These are phyloP conservation scores for Lochmaea capreae DNA, from an alignment of 2,888 invertebrate species.

Conservation along the genomic window DNA sequence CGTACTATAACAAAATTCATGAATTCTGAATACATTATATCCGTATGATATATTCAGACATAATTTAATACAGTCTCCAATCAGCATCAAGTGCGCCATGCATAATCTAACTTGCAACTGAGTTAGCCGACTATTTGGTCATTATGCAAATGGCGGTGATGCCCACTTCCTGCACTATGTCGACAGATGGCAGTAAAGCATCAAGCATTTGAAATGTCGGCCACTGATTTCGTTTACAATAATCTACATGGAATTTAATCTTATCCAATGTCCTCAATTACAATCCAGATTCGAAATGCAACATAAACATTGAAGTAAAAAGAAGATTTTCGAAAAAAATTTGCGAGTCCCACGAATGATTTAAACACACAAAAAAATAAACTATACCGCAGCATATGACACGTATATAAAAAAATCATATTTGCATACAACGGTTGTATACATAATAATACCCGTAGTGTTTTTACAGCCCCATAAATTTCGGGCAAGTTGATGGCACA, in stretches of 20 bases:
- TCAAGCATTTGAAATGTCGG: slow-evolving; percentile 27
- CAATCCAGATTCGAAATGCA: too few species aligned
- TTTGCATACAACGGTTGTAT: slow-evolving; percentile 28
- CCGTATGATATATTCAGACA: slow-evolving; percentile 54
- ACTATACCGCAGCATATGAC: slow-evolving; percentile 43
- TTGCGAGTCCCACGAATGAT: too few species aligned
- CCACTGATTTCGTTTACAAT: slow-evolving; percentile 10
- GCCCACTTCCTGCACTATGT: slow-evolving; percentile 37
- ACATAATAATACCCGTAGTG: slow-evolving; percentile 38
- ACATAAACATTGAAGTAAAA: too few species aligned
- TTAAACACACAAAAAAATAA: too few species aligned
- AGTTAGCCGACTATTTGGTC: slow-evolving; percentile 60
- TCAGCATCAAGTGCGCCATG: slow-evolving; percentile 60
- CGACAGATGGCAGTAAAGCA: slow-evolving; percentile 56
- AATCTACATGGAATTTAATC: background rate
- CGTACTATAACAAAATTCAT: slow-evolving; percentile 28
- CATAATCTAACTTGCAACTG: slow-evolving; percentile 57
- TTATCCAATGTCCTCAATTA: background rate
- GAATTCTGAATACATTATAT: slow-evolving; percentile 37
- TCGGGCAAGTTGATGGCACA: slow-evolving; percentile 41
- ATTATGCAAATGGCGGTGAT: slow-evolving; percentile 59
- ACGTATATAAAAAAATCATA: slow-evolving; percentile 45
- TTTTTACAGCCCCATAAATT: slow-evolving; percentile 45
- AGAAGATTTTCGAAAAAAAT: too few species aligned
- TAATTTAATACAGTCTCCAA: slow-evolving; percentile 60